phyloP scores from a whole-genome alignment of 2,888 invertebrate species.

The Drosophila peninsularis region DNA sequence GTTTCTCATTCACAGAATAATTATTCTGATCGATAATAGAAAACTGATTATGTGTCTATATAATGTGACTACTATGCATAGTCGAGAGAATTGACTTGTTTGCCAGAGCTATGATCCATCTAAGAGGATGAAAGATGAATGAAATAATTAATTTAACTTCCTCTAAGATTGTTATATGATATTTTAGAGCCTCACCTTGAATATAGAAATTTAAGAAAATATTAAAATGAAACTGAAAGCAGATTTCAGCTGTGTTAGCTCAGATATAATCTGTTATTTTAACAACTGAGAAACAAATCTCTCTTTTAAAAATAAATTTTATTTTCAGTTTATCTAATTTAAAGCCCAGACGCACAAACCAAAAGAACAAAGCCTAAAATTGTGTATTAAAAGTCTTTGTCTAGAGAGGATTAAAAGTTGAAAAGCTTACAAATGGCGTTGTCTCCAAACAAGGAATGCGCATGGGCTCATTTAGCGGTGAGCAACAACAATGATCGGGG shows the following conservation, averaged over 20 bases:
- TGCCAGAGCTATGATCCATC: background rate
- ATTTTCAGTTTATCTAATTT: background rate
- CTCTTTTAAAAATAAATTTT: background rate
- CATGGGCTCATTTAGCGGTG: slow-evolving; percentile 20
- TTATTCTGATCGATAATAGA: background rate
- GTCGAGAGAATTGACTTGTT: too few relatives aligned
- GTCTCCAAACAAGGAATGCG: slow-evolving; percentile 61
- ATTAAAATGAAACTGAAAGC: too few relatives aligned
- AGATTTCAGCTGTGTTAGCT: too few relatives aligned
- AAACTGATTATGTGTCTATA: background rate
- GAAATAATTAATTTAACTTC: too few relatives aligned
- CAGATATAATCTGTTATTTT: too few relatives aligned
- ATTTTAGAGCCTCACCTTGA: too few relatives aligned
- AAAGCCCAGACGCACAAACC: background rate
- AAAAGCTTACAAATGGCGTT: slow-evolving; percentile 74
- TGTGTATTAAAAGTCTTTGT: slow-evolving; percentile 70
- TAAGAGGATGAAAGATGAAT: too few relatives aligned
- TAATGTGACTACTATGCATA: background rate
- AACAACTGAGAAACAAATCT: too few relatives aligned
- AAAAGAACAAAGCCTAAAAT: slow-evolving; percentile 34
- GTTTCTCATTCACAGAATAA: background rate
- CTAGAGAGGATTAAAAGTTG: slow-evolving; percentile 78
- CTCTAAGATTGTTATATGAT: too few relatives aligned
- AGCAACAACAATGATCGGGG: slow-evolving; percentile 35
- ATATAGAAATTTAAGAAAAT: too few relatives aligned